These are phyloP conservation scores for Ochlodes sylvanus DNA, from an alignment of 2,888 invertebrate species.

Conservation along the genomic window DNA sequence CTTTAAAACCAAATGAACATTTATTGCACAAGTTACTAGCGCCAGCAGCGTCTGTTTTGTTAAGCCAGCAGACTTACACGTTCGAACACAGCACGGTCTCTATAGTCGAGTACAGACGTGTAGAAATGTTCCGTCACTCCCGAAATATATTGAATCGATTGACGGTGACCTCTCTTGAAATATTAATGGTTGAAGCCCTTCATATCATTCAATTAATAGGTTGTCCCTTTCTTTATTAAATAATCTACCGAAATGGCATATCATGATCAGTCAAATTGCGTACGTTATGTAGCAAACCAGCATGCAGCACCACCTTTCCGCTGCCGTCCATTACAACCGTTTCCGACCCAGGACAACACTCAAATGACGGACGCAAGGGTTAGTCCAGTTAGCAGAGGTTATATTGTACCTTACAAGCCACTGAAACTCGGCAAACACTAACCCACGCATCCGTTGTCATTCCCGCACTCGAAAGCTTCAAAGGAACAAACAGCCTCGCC, in stretches of 20 bases:
- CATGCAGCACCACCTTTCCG: too few relatives aligned
- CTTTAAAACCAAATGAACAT: too few relatives aligned
- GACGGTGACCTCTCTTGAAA: slow-evolving; percentile 17
- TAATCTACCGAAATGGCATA: too few relatives aligned
- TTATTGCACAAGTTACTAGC: not conserved
- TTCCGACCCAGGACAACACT: too few relatives aligned
- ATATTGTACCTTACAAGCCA: too few relatives aligned
- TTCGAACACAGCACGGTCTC: not conserved
- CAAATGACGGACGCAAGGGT: too few relatives aligned
- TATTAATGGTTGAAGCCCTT: slow-evolving; percentile 21
- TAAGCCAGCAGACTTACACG: slow-evolving; percentile 6
- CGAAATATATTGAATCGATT: slow-evolving; percentile 31
- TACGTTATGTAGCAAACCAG: too few relatives aligned
- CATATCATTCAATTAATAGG: not conserved
- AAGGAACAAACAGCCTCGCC: not conserved
- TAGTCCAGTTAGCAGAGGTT: too few relatives aligned
- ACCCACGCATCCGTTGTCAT: not conserved
- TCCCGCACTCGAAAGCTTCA: not conserved
- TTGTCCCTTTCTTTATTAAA: too few relatives aligned
- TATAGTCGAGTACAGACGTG: slow-evolving; percentile 1
- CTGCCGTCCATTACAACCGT: too few relatives aligned
- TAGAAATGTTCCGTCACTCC: slow-evolving; percentile 15
- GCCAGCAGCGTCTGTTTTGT: not conserved
- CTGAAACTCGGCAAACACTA: not conserved
- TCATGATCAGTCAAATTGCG: too few relatives aligned